Evolutionary conservation across 2,797 vertebrate species (phyloP).

Genomic region (Psittacula derbiana): DNA sequence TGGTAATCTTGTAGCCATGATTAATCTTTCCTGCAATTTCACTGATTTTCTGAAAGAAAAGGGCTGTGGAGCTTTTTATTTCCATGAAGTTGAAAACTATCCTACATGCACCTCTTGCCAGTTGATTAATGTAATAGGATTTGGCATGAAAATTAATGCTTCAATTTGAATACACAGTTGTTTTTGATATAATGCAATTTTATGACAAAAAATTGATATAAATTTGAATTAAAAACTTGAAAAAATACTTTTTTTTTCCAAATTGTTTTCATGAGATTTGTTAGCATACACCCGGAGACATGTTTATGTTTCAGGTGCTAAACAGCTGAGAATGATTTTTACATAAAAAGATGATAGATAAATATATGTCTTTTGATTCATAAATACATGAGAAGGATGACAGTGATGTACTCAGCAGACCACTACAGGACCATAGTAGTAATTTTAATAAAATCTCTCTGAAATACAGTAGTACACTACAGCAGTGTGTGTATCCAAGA

Average conservation of each 20-base stretch:
- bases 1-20: not conserved
- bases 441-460: constrained; percentile 40
- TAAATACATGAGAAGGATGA: constrained; percentile 20
- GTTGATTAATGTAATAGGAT: not conserved
- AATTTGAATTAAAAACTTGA: constrained; percentile 14
- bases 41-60: not conserved
- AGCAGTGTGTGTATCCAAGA: constrained; percentile 53
- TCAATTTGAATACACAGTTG: not conserved
- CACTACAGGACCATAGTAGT: not conserved
- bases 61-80: not conserved
- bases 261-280: constrained; percentile 7
- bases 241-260: constrained; percentile 25
- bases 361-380: not conserved
- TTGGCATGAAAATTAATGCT: not conserved
- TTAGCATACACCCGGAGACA: not conserved
- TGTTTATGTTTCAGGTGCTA: constrained; percentile 14
- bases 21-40: not conserved
- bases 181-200: not conserved
- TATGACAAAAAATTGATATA: not conserved
- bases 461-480: not conserved
- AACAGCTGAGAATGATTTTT: constrained; percentile 12
- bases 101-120: not conserved
- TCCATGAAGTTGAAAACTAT: not conserved
- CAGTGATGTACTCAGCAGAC: not conserved
- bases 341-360: constrained; percentile 34